phyloP scores from a whole-genome alignment of 2,797 vertebrate species.

The Poeciliopsis turneri region DNA sequence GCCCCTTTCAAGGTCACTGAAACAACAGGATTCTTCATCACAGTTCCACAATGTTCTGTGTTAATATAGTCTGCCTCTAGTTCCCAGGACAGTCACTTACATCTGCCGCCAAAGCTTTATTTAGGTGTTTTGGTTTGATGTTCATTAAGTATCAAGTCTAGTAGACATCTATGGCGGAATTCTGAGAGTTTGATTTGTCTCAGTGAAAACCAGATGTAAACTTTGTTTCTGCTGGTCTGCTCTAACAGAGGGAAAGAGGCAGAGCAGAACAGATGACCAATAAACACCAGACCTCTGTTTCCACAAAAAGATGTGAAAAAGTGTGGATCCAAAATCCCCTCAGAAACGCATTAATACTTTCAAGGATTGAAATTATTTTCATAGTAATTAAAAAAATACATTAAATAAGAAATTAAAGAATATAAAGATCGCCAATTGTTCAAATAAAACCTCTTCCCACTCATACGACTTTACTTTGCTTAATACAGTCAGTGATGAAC shows the following conservation, averaged over 20 bases:
- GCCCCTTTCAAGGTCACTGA: slow-evolving; percentile 29
- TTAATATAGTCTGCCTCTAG: slow-evolving; percentile 19
- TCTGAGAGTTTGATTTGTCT: not conserved
- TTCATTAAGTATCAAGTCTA: not conserved
- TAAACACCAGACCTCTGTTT: not conserved
- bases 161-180: not conserved
- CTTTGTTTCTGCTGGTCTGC: not conserved
- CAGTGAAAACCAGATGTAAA: not conserved
- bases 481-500: not conserved
- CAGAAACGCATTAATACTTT: not conserved
- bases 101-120: slow-evolving; percentile 4
- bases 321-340: not conserved
- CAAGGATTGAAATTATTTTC: not conserved
- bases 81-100: slow-evolving; percentile 61
- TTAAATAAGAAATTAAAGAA: not conserved
- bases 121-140: not conserved
- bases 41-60: slow-evolving; percentile 24
- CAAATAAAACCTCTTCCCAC: not conserved
- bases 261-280: not conserved
- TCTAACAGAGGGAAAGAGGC: not conserved
- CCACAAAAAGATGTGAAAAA: not conserved
- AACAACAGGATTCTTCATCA: slow-evolving; percentile 39
- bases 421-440: not conserved
- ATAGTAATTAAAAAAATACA: not conserved
- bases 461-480: not conserved